These are phyloP conservation scores for Halocaridina rubra DNA, from an alignment of 2,888 invertebrate genomes.

Conservation along the genomic window DNA sequence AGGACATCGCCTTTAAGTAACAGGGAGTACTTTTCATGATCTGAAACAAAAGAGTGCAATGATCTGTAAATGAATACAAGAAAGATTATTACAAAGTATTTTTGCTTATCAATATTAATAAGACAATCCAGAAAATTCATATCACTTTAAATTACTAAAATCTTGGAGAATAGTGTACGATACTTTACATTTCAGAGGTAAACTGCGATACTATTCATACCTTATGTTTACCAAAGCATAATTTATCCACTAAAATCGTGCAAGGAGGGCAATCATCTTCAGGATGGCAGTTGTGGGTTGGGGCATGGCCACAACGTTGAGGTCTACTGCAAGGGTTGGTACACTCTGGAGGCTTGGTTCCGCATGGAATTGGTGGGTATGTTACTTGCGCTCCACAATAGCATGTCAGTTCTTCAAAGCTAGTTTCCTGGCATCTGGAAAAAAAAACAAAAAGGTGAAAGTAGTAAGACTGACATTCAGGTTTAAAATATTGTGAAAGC, in stretches of 20 bases:
- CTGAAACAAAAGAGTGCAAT: conserved; percentile 72
- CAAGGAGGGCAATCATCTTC: conserved; percentile 83
- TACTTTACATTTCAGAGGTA: no score
- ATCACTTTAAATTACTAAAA: no score
- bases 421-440: conserved; percentile 68
- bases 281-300: conserved; percentile 86
- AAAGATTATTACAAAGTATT: no score
- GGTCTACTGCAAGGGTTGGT: conserved; percentile 79
- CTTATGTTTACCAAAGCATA: conserved; percentile 85
- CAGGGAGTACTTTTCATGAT: conserved; percentile 71
- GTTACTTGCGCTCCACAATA: conserved; percentile 88
- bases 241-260: conserved; percentile 84
- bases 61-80: no score
- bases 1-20: conserved; percentile 66
- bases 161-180: no score
- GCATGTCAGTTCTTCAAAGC: conserved; percentile 90
- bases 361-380: conserved; percentile 93
- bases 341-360: conserved; percentile 87
- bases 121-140: no score
- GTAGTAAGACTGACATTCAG: no score
- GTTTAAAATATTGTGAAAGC: no score
- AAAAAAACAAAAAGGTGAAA: no score
- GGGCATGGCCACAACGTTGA: conserved; percentile 84
- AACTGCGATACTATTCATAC: conserved; percentile 68
- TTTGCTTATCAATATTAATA: no score